These are phyloP conservation scores for Spheniscus mendiculus DNA, from an alignment of 2,113 vertebrate species.

Conservation along the genomic window DNA sequence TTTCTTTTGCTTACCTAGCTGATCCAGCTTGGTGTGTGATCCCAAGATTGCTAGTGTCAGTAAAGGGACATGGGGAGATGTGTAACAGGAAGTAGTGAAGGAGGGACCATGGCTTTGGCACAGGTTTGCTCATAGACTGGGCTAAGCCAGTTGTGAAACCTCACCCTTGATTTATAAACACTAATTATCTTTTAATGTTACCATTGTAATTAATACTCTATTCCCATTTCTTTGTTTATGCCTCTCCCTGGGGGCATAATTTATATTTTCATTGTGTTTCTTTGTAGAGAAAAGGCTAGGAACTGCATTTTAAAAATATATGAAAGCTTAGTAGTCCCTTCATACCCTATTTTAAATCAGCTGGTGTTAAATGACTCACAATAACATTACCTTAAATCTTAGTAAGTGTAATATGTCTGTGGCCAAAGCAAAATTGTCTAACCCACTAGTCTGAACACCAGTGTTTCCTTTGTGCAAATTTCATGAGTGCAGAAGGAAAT, in stretches of 20 bases:
- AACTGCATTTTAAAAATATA: not conserved
- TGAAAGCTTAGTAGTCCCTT: not conserved
- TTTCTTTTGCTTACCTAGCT: not conserved
- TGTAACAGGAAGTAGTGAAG: not conserved
- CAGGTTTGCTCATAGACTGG: not conserved
- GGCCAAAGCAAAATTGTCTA: not conserved
- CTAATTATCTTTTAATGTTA: conserved; percentile 15
- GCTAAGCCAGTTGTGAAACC: not conserved
- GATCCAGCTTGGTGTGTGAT: not conserved
- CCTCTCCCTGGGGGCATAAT: not conserved
- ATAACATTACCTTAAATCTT: not conserved
- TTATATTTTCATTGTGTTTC: conserved; percentile 44
- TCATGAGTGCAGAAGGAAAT: not conserved
- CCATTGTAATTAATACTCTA: not conserved
- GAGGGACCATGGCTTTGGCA: not conserved
- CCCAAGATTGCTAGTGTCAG: not conserved
- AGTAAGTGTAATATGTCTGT: not conserved
- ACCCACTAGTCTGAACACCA: not conserved
- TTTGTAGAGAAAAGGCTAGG: not conserved
- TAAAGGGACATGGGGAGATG: not conserved
- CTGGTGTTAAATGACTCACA: not conserved
- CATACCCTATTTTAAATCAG: not conserved
- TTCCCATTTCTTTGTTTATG: not conserved
- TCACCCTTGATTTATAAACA: not conserved
- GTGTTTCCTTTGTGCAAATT: not conserved